Conservation (phyloP, 2,113 vertebrate species). For the Orientallactaga bullata region DNA sequence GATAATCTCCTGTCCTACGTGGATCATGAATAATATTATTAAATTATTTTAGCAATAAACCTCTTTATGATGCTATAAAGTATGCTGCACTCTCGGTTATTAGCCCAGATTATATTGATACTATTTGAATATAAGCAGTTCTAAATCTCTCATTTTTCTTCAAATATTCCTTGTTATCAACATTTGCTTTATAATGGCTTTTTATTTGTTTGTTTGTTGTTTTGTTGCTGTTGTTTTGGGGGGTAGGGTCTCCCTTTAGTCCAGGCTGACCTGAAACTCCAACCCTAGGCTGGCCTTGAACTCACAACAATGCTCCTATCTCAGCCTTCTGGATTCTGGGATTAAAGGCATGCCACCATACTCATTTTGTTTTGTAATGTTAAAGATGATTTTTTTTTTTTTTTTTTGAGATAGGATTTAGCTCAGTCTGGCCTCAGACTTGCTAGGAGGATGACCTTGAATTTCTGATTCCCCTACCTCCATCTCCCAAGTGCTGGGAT, state of each 20-base stretch:
- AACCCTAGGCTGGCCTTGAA: too few relatives aligned
- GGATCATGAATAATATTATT: conserved; percentile 64
- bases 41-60: conserved; percentile 50
- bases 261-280: too few relatives aligned
- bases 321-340: too few relatives aligned
- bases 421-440: not conserved
- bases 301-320: too few relatives aligned
- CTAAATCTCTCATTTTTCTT: conserved; percentile 48
- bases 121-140: conserved; percentile 18
- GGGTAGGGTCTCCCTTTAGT: too few relatives aligned
- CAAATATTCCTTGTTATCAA: conserved; percentile 31
- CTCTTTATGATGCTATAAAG: conserved; percentile 63
- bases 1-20: conserved; percentile 45
- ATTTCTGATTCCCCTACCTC: not conserved
- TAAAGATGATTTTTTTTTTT: too few relatives aligned
- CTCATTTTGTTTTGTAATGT: too few relatives aligned
- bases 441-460: not conserved
- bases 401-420: too few relatives aligned
- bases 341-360: too few relatives aligned
- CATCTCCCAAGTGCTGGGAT: not conserved
- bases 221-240: too few relatives aligned
- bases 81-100: conserved; percentile 14
- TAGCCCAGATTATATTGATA: conserved; percentile 23
- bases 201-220: too few relatives aligned
- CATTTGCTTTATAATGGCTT: conserved; percentile 40